phyloP scores from a whole-genome alignment of 2,888 invertebrate species.

The Synergus laeviventris region DNA sequence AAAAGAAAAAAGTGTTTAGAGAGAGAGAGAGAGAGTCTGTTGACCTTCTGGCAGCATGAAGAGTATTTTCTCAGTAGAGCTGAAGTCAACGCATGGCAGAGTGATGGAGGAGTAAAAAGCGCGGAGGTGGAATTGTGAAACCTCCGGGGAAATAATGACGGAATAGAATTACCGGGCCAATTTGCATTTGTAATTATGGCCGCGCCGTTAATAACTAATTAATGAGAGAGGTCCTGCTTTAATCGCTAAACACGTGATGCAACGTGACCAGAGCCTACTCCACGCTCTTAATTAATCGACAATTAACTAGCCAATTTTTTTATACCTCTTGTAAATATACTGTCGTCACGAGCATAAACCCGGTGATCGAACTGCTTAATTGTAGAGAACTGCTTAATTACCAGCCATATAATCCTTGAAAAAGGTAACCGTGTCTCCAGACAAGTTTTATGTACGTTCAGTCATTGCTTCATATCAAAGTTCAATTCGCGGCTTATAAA shows the following conservation, averaged over 20 bases:
- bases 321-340: not conserved
- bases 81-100: slow-evolving; percentile 34
- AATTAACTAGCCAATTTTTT: slow-evolving; percentile 60
- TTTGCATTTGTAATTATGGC: slow-evolving; percentile 71
- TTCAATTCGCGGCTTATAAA: slow-evolving; percentile 20
- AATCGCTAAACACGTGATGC: slow-evolving; percentile 58
- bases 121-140: slow-evolving; percentile 60
- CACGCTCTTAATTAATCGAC: slow-evolving; percentile 64
- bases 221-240: slow-evolving; percentile 62
- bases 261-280: slow-evolving; percentile 54
- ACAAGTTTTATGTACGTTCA: slow-evolving; percentile 22
- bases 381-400: slow-evolving; percentile 43
- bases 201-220: slow-evolving; percentile 69
- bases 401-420: slow-evolving; percentile 15
- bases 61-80: not conserved
- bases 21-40: not conserved
- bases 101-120: slow-evolving; percentile 52
- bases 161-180: slow-evolving; percentile 60
- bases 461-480: slow-evolving; percentile 27
- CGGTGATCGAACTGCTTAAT: slow-evolving; percentile 38
- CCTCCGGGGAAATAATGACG: slow-evolving; percentile 60
- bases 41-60: not conserved
- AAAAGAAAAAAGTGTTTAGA: not conserved
- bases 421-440: slow-evolving; percentile 23
- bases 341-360: slow-evolving; percentile 28